These are phyloP conservation scores for Hemithea aestivaria DNA, from an alignment of 2,888 invertebrate species.

Conservation along the genomic window DNA sequence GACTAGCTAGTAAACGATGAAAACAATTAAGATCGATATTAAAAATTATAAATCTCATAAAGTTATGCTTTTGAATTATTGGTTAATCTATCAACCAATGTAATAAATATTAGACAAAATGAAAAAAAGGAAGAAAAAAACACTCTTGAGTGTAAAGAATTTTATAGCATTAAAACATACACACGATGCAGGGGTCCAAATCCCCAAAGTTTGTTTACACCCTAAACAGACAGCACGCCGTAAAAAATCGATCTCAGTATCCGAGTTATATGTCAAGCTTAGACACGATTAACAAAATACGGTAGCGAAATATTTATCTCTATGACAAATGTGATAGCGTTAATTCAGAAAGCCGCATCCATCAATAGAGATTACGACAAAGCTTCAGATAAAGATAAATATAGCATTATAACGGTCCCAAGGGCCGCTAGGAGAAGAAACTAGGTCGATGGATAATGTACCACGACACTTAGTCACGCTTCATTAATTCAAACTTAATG, in stretches of 20 bases:
- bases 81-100: no score
- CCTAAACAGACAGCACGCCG: slow-evolving; percentile 27
- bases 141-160: no score
- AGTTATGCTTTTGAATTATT: no score
- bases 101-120: no score
- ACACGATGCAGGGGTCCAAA: slow-evolving; percentile 26
- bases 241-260: slow-evolving; percentile 34
- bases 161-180: slow-evolving; percentile 13
- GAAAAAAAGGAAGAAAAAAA: no score
- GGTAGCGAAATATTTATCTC: slow-evolving; percentile 32
- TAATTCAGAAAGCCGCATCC: slow-evolving; percentile 24
- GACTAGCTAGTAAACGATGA: no score
- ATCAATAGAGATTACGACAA: slow-evolving; percentile 16
- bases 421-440: slow-evolving; percentile 25
- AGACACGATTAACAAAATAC: slow-evolving; percentile 37
- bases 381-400: slow-evolving; percentile 14
- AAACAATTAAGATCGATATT: no score
- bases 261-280: slow-evolving; percentile 42
- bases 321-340: slow-evolving; percentile 40
- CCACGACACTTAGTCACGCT: slow-evolving; percentile 10
- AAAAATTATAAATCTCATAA: no score
- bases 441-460: slow-evolving; percentile 9
- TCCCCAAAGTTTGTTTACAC: slow-evolving; percentile 24
- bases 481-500: slow-evolving; percentile 10
- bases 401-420: slow-evolving; percentile 19